These are phyloP conservation scores for Drosophila nigricruria DNA, from an alignment of 2,888 invertebrate genomes.

Conservation along the genomic window DNA sequence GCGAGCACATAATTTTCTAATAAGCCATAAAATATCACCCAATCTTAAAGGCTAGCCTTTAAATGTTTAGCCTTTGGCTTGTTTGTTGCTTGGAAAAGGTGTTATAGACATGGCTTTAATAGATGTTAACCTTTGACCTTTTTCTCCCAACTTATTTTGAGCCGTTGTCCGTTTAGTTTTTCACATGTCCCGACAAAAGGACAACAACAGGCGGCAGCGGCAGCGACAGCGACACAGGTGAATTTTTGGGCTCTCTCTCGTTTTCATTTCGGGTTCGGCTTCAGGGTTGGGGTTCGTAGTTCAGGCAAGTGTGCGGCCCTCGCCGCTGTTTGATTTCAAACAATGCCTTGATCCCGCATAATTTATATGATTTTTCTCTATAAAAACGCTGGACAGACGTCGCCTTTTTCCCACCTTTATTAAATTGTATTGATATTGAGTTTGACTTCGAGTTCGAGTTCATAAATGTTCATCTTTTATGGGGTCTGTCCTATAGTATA, in stretches of 20 bases:
- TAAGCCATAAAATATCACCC: slow-evolving; percentile 78
- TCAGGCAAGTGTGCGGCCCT: slow-evolving; percentile 18
- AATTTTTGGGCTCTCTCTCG: slow-evolving; percentile 42
- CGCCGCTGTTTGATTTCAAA: slow-evolving; percentile 61
- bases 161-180: slow-evolving; percentile 46
- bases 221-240: slow-evolving; percentile 64
- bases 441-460: slow-evolving; percentile 39
- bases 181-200: slow-evolving; percentile 67
- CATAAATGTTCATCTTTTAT: slow-evolving; percentile 41
- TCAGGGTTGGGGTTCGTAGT: not conserved
- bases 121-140: slow-evolving; percentile 67
- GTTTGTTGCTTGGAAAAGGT: slow-evolving; percentile 53
- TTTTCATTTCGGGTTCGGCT: slow-evolving; percentile 7
- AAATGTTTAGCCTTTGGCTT: slow-evolving; percentile 21
- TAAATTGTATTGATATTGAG: slow-evolving; percentile 70
- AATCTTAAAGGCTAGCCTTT: slow-evolving; percentile 27
- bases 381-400: slow-evolving; percentile 54
- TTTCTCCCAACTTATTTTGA: slow-evolving; percentile 45
- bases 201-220: slow-evolving; percentile 43
- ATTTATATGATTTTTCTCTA: slow-evolving; percentile 74
- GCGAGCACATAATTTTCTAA: slow-evolving; percentile 71
- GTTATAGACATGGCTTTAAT: slow-evolving; percentile 50
- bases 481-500: slow-evolving; percentile 23
- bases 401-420: slow-evolving; percentile 77
- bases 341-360: slow-evolving; percentile 80